These are phyloP conservation scores for Corythaixoides concolor DNA, from an alignment of 2,113 vertebrate genomes.

Conservation along the genomic window DNA sequence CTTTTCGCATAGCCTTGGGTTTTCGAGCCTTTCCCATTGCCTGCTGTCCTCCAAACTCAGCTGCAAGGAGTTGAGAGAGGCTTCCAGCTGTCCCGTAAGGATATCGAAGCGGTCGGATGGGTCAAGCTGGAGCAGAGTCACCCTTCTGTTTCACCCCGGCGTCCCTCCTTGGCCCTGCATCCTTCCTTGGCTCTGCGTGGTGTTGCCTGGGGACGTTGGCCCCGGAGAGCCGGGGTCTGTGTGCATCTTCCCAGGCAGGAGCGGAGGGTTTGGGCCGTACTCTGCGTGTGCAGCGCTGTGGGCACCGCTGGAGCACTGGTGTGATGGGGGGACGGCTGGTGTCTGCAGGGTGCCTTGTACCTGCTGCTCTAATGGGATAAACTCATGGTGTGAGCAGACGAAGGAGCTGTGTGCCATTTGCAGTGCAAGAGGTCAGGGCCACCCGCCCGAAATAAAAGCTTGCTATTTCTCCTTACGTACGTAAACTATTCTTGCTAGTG, in stretches of 20 bases:
- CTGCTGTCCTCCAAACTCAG: neutral
- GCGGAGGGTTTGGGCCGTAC: neutral
- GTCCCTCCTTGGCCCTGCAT: neutral
- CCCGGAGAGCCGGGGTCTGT: neutral
- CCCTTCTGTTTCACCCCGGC: neutral
- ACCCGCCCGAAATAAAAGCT: neutral
- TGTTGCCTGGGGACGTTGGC: neutral
- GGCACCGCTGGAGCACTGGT: neutral
- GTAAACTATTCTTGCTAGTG: neutral
- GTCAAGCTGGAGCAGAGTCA: neutral
- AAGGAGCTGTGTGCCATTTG: neutral
- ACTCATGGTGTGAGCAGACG: rapidly evolving
- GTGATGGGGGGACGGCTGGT: neutral
- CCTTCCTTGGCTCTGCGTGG: neutral
- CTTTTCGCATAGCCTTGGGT: neutral
- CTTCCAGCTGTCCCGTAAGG: neutral
- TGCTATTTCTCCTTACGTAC: neutral
- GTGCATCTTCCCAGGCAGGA: neutral
- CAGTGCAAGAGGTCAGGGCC: neutral
- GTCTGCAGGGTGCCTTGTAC: neutral
- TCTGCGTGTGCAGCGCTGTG: neutral
- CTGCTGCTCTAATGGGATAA: neutral
- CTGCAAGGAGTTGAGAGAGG: neutral
- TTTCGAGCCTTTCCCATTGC: neutral
- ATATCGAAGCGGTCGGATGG: neutral